Conservation (phyloP, 2,888 invertebrate genomes). For the Slavum lentiscoides region DNA sequence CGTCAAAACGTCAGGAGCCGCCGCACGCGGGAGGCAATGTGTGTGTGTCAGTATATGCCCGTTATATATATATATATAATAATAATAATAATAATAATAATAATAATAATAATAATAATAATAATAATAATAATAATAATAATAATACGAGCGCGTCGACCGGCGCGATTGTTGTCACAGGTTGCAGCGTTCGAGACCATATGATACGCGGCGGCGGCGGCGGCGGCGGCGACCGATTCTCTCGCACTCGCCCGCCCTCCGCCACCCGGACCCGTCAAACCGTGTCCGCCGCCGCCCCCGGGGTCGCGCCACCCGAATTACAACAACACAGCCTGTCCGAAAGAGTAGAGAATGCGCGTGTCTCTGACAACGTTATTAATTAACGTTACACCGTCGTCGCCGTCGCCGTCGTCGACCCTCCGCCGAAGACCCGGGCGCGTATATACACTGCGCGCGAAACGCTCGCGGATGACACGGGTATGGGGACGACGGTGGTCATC, state of each 20-base stretch:
- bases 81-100: too few species aligned
- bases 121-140: too few species aligned
- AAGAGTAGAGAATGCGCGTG: constrained; percentile 37
- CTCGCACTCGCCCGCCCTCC: neutral
- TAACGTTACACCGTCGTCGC: constrained; percentile 15
- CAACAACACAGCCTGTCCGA: constrained; percentile 42
- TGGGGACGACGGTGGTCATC: too few species aligned
- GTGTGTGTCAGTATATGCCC: neutral
- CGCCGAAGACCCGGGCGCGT: too few species aligned
- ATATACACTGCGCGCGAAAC: too few species aligned
- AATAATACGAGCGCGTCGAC: neutral
- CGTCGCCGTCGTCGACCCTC: too few species aligned
- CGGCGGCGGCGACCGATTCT: constrained; percentile 45
- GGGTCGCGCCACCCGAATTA: too few species aligned
- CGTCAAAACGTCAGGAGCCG: constrained; percentile 51
- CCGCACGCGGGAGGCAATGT: neutral
- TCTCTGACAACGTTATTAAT: constrained; percentile 53
- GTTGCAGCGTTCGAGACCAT: constrained; percentile 11
- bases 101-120: too few species aligned
- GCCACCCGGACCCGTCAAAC: neutral
- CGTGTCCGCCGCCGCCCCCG: neutral
- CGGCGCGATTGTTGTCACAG: constrained; percentile 7
- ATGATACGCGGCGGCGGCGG: constrained; percentile 38
- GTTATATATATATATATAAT: neutral
- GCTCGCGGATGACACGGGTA: too few species aligned